A percentile compares a stretch with the other conserved stretches of the same genome.
phyloP scores from a whole-genome alignment of 2,113 vertebrate genomes.

The Nipponia nippon region DNA sequence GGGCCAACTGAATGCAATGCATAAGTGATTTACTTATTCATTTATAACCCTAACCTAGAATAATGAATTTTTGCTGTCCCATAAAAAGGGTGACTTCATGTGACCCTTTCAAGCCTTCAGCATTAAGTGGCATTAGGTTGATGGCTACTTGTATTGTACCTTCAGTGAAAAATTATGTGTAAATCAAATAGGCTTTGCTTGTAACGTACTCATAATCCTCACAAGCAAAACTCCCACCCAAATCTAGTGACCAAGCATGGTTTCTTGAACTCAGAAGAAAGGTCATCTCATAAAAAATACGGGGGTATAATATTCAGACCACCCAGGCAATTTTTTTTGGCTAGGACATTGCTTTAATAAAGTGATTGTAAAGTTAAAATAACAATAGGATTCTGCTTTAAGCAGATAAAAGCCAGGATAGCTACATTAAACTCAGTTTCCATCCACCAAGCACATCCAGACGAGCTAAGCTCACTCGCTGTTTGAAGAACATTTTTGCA shows the following conservation, averaged over 20 bases:
- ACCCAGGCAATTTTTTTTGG: conserved; percentile 26
- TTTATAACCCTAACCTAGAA: not conserved
- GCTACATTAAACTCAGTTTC: conserved; percentile 7
- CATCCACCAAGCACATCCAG: not conserved
- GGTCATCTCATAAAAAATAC: conserved; percentile 34
- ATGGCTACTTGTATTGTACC: conserved; percentile 46
- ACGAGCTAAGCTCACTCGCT: not conserved
- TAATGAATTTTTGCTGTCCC: not conserved
- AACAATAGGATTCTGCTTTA: conserved; percentile 16
- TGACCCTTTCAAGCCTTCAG: conserved; percentile 16
- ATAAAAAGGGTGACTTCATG: not conserved
- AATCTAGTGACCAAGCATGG: not conserved
- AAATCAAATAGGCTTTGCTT: conserved; percentile 35
- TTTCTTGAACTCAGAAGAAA: conserved; percentile 40
- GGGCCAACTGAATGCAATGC: not conserved
- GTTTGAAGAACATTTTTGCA: conserved; percentile 1
- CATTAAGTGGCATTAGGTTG: conserved; percentile 35
- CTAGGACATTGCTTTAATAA: conserved; percentile 17
- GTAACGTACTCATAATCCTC: conserved; percentile 22
- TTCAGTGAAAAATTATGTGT: conserved; percentile 24
- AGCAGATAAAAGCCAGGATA: conserved; percentile 2
- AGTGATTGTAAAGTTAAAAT: conserved; percentile 37
- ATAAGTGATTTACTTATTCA: not conserved
- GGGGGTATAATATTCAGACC: conserved; percentile 12
- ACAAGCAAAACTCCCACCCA: conserved; percentile 22